Conservation (phyloP, 2,797 vertebrate species). For the Mormyrus proboscirostris region DNA sequence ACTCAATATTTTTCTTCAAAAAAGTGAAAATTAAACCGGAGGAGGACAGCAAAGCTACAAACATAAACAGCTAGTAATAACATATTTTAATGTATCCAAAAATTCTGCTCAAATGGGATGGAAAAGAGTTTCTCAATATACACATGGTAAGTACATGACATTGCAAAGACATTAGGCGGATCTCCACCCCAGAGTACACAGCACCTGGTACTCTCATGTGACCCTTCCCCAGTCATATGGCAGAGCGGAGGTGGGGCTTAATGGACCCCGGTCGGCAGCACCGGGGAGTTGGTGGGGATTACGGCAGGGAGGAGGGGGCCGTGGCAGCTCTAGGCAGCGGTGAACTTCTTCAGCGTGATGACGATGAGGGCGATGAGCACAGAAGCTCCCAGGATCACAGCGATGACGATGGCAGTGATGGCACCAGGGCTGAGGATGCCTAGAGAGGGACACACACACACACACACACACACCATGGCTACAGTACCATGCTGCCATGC, state of each 20-base stretch:
- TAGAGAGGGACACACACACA: constrained; percentile 40
- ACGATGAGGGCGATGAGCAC: constrained; percentile 88
- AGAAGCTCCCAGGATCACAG: constrained; percentile 86
- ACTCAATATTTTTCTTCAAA: background rate
- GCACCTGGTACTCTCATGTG: background rate
- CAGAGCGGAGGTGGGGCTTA: background rate
- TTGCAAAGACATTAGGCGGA: background rate
- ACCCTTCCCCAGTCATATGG: background rate
- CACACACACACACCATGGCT: background rate
- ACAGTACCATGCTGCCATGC: background rate
- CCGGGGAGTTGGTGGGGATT: background rate
- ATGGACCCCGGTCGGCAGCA: background rate
- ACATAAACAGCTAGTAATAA: background rate
- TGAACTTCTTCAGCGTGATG: constrained; percentile 90
- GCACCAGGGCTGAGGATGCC: constrained; percentile 85
- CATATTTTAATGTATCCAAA: background rate
- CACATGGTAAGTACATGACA: background rate
- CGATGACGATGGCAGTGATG: constrained; percentile 91
- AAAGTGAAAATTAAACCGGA: background rate
- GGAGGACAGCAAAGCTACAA: background rate
- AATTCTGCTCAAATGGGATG: background rate
- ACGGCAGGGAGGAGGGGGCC: background rate
- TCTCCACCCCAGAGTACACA: background rate
- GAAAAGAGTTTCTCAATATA: background rate
- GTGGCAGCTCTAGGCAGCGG: constrained; percentile 63